A percentile compares a stretch with the other conserved stretches of the same genome.
phyloP scores from a whole-genome alignment of 2,888 invertebrate species.

The Xylocampa areola region DNA sequence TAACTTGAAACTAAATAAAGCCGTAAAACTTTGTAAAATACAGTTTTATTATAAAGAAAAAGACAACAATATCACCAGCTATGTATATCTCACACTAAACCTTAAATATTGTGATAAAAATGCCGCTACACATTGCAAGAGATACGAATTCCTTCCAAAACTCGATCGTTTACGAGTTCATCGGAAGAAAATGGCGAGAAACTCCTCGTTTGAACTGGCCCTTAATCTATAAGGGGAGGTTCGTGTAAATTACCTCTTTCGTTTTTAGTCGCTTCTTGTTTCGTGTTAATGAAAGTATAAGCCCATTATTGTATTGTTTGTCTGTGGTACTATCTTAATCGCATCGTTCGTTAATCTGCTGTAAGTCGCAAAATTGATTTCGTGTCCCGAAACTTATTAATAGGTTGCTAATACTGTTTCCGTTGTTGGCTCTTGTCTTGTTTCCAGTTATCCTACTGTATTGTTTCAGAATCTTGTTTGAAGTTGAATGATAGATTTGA shows the following conservation, averaged over 20 bases:
- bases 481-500: constrained; percentile 7
- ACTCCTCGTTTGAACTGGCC: no score
- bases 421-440: constrained; percentile 38
- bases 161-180: no score
- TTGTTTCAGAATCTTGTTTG: constrained; percentile 30
- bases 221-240: constrained; percentile 67
- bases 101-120: no score
- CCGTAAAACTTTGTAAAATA: no score
- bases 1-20: no score
- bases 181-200: no score
- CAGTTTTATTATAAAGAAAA: no score
- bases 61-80: no score
- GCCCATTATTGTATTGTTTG: constrained; percentile 66
- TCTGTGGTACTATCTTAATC: constrained; percentile 57
- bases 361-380: constrained; percentile 62
- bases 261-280: constrained; percentile 49
- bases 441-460: constrained; percentile 30
- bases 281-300: constrained; percentile 70
- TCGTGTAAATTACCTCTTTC: constrained; percentile 54
- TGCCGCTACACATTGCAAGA: no score
- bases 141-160: no score
- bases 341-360: constrained; percentile 57
- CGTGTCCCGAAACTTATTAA: constrained; percentile 61
- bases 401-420: constrained; percentile 50
- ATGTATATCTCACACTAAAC: no score